Base-by-base conservation (phyloP, 2,888 invertebrate genomes). In the Rhagophthalmus giganteus region DNA sequence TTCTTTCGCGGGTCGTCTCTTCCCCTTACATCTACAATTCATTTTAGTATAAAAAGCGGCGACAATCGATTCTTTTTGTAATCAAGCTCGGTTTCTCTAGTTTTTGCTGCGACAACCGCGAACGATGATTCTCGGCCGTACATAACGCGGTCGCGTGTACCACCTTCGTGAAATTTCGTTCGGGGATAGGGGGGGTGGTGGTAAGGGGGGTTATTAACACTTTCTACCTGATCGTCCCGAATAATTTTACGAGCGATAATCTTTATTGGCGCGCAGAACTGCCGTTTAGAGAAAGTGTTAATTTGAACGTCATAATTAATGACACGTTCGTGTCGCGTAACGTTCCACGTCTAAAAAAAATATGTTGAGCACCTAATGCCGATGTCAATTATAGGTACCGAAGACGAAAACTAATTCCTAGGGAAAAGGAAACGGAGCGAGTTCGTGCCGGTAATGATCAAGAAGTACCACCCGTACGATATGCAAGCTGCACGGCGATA, bases 401-500 rank as follows among this genome's bases (percentile, higher is more conserved):
- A 34, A 40, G 46, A 51, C 46, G 39, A 51, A 51, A 45, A 51
- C 39, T 51, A 51, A 51, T 51, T 51, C 45, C 40, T 30, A 25
- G 27, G 28, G 45, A 37, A 44, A 51, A 40, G 34, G 30, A 35
- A 34, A 34, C 28, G 20, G 33, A 34, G 28, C 25, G 16, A 34
- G 35, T 51, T 51, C 51, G 51, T 51, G 51, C 33, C 30, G 25
- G 34, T 34, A 51, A 51, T 45, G 45, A 45, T 40, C 45, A 39
- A 12, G 28, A 40, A 12, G n/a, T 24, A 42, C 30, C 25, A 35
- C 30, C 20, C 12, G 9, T 37, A 49, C 35, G 24, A 38, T 51
- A 51, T 51, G 45, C 51, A 51, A 46, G 28, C 44, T 51, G 51
- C 45, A 51, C 32, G 34, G 45, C n/a, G n/a, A n/a, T 45, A 51